Evolutionary conservation across 2,113 vertebrate species (phyloP).

Genomic region (Malurus cyaneus): DNA sequence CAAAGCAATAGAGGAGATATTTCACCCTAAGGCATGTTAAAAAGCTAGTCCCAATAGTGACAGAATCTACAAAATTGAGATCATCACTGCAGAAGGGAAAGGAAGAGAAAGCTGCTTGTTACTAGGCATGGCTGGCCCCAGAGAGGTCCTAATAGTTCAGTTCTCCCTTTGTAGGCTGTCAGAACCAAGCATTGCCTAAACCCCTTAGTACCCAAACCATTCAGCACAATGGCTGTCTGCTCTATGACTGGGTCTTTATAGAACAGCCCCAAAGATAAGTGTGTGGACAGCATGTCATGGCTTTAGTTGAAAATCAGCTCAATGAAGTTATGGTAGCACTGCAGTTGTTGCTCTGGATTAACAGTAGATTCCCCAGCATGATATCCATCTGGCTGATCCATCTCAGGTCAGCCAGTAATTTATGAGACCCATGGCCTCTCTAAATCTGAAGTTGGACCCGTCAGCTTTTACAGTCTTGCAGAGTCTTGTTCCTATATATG

Average conservation of each 20-base stretch:
- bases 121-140: not conserved
- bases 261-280: not conserved
- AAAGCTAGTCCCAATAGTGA: not conserved
- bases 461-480: not conserved
- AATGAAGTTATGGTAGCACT: not conserved
- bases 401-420: not conserved
- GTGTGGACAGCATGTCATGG: not conserved
- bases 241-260: no score
- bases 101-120: not conserved
- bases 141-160: not conserved
- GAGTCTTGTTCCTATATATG: not conserved
- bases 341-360: not conserved
- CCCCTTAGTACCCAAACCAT: no score
- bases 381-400: not conserved
- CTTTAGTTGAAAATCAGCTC: not conserved
- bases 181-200: not conserved
- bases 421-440: not conserved
- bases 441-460: not conserved
- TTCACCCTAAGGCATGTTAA: not conserved
- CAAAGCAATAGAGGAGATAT: not conserved
- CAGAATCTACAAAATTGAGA: not conserved
- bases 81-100: not conserved
- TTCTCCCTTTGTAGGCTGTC: not conserved
- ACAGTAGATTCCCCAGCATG: no score
- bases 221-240: not conserved